Conservation (phyloP, 2,888 invertebrate genomes). For the Adelognathus sp. region DNA sequence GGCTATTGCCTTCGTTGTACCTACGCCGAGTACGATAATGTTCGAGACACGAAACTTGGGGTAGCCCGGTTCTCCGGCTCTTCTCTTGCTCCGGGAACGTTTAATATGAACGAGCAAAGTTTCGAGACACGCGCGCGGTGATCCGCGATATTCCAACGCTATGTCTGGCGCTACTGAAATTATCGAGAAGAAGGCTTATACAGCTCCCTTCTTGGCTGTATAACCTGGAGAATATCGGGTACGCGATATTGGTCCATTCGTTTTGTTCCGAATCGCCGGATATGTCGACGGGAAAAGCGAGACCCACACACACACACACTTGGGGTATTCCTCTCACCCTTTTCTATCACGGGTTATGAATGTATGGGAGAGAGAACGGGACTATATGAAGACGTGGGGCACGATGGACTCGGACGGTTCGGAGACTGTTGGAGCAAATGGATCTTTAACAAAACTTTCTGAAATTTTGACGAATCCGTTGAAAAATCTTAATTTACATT, state of each 20-base stretch:
- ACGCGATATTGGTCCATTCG: slow-evolving; percentile 50
- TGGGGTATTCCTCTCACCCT: background rate
- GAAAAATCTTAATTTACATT: too few species aligned
- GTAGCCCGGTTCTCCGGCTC: background rate
- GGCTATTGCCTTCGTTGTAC: background rate
- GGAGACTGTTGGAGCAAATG: too few species aligned
- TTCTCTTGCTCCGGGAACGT: background rate
- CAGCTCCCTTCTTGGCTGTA: background rate
- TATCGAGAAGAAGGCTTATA: background rate
- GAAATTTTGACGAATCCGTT: too few species aligned
- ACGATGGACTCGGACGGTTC: too few species aligned
- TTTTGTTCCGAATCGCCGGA: slow-evolving; percentile 30
- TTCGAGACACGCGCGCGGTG: slow-evolving; percentile 43
- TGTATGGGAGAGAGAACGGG: background rate
- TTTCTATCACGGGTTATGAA: slow-evolving; percentile 14
- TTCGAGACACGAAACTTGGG: slow-evolving; percentile 41
- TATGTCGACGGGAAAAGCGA: slow-evolving; percentile 23
- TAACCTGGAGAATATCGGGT: slow-evolving; percentile 22
- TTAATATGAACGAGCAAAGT: slow-evolving; percentile 55
- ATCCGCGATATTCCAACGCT: slow-evolving; percentile 18
- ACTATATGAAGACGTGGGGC: background rate
- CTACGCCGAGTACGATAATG: slow-evolving; percentile 34
- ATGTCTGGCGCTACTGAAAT: slow-evolving; percentile 15
- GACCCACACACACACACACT: background rate
- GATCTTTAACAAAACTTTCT: too few species aligned